Conservation (phyloP, 1,140 invertebrate species). For the Agraylea sexmaculata region DNA sequence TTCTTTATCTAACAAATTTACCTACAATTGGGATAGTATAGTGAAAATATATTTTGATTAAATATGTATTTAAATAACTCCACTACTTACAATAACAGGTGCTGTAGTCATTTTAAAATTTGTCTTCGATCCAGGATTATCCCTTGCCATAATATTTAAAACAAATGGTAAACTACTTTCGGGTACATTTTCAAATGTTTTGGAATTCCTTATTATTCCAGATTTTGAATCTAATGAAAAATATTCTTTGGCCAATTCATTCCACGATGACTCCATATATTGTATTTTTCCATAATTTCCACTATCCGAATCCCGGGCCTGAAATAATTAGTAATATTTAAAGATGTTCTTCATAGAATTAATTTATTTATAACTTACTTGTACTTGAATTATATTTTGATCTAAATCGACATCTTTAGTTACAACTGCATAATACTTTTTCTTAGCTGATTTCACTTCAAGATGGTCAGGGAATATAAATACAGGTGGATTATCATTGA, state of each 20-base stretch:
- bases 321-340: constrained; percentile 15
- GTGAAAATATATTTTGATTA: neutral
- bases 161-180: constrained; percentile 54
- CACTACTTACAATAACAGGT: constrained; percentile 46
- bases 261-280: constrained; percentile 52
- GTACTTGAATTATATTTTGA: constrained; percentile 62
- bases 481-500: constrained; percentile 76
- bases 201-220: constrained; percentile 60
- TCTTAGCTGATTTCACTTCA: constrained; percentile 29
- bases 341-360: neutral
- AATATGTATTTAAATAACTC: neutral
- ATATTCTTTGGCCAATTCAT: constrained; percentile 49
- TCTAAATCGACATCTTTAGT: constrained; percentile 56
- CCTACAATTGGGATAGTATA: constrained; percentile 21
- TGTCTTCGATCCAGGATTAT: constrained; percentile 53
- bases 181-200: constrained; percentile 55
- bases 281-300: constrained; percentile 65
- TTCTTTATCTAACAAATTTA: constrained; percentile 37
- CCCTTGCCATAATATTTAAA: constrained; percentile 60
- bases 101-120: constrained; percentile 51
- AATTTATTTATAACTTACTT: constrained; percentile 30
- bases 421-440: constrained; percentile 47
- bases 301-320: constrained; percentile 73
- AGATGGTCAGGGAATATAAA: constrained; percentile 59
- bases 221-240: constrained; percentile 62